Percentiles rank a stretch among this genome's conserved stretches.
phyloP scores from a whole-genome alignment of 2,113 vertebrate genomes.

The Menura novaehollandiae region DNA sequence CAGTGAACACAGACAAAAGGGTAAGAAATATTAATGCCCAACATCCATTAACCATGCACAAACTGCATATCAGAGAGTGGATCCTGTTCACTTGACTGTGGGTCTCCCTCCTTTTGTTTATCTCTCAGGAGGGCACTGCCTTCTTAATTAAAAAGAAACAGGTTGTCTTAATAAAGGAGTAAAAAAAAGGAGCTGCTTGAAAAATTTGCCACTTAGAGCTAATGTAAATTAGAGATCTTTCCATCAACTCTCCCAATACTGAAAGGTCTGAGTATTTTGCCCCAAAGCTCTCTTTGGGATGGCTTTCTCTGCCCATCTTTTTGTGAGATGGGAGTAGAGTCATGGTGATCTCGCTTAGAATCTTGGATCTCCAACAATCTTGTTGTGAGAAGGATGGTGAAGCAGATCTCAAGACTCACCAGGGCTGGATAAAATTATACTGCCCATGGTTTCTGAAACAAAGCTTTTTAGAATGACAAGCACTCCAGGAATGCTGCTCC shows the following conservation, averaged over 20 bases:
- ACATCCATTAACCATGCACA: slow-evolving; percentile 62
- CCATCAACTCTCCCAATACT: neutral
- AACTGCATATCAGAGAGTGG: slow-evolving; percentile 35
- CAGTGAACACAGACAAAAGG: slow-evolving; percentile 86
- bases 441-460: neutral
- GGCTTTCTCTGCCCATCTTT: neutral
- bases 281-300: neutral
- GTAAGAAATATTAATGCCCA: slow-evolving; percentile 72
- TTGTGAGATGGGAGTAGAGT: neutral
- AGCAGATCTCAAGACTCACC: neutral
- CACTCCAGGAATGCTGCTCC: neutral
- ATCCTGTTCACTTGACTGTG: slow-evolving; percentile 45
- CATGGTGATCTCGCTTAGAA: neutral
- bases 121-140: neutral
- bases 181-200: neutral
- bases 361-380: neutral
- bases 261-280: neutral
- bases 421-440: neutral
- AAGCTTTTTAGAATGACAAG: neutral
- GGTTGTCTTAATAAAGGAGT: neutral
- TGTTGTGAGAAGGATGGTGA: neutral
- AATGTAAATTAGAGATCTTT: neutral
- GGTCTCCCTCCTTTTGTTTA: neutral
- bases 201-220: neutral
- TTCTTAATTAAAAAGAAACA: slow-evolving; percentile 33